Conservation (phyloP, 1,140 invertebrate species). For the Copidosoma floridanum region DNA sequence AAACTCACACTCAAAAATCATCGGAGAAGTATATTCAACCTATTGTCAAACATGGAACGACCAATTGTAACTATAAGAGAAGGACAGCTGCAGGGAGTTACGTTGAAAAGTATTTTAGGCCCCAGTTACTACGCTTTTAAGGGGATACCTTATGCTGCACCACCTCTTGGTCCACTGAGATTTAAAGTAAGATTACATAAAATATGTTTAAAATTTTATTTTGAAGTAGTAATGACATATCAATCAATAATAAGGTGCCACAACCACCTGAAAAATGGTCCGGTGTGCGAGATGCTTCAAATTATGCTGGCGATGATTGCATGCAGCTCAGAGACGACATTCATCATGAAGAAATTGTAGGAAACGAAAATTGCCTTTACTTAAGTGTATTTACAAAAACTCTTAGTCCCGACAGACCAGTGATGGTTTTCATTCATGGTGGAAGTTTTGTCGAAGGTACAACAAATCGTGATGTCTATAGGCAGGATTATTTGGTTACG, state of each 20-base stretch:
- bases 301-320: neutral
- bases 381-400: neutral
- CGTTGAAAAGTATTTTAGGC: slow-evolving; percentile 8
- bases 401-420: neutral
- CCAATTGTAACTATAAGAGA: slow-evolving; percentile 1
- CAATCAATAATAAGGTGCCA: neutral
- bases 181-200: slow-evolving; percentile 31
- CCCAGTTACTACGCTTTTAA: slow-evolving; percentile 19
- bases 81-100: slow-evolving; percentile 18
- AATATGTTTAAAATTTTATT: too few relatives aligned
- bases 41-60: neutral
- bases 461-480: slow-evolving; percentile 41
- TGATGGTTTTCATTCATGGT: neutral
- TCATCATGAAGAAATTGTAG: neutral
- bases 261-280: neutral
- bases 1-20: too few relatives aligned
- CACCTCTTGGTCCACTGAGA: slow-evolving; percentile 24
- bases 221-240: too few relatives aligned
- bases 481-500: slow-evolving; percentile 53
- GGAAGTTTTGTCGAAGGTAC: slow-evolving; percentile 56
- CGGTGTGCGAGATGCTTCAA: neutral
- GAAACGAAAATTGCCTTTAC: neutral
- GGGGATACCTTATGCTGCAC: slow-evolving; percentile 29
- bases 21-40: too few relatives aligned
- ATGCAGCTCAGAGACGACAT: neutral